phyloP scores from a whole-genome alignment of 2,113 vertebrate species.

The Mormyrus iriodes region DNA sequence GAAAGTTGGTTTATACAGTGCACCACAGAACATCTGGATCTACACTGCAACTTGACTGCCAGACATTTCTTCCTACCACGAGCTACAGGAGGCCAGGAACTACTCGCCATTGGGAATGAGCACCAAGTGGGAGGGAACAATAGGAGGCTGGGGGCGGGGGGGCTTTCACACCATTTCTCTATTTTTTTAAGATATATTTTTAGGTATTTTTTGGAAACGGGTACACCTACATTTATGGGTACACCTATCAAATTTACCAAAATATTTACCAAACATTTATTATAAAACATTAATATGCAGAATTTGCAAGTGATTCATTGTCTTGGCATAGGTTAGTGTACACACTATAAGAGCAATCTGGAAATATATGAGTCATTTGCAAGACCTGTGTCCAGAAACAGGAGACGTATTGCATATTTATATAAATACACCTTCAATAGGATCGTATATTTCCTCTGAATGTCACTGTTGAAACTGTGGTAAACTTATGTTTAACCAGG shows the following conservation, averaged over 20 bases:
- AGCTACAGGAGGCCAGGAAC: constrained; percentile 50
- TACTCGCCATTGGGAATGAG: constrained; percentile 45
- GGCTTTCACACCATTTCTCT: not conserved
- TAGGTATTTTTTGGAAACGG: too few relatives aligned
- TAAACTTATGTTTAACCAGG: constrained; percentile 1
- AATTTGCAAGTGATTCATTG: not conserved
- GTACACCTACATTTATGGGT: not conserved
- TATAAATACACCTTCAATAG: not conserved
- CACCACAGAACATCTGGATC: constrained; percentile 72
- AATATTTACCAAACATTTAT: not conserved
- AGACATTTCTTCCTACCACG: constrained; percentile 65
- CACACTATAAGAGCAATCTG: not conserved
- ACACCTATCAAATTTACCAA: not conserved
- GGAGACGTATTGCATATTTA: not conserved
- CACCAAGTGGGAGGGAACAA: constrained; percentile 40
- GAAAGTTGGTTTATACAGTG: constrained; percentile 67
- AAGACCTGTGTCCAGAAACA: not conserved
- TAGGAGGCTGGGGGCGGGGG: not conserved
- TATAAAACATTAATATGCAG: not conserved
- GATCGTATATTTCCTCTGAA: not conserved
- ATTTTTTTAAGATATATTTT: not conserved
- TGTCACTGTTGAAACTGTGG: not conserved
- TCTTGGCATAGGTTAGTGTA: not conserved
- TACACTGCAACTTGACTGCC: constrained; percentile 63
- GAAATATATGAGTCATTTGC: not conserved